Base-by-base conservation (phyloP, 2,113 vertebrate species). In the Antigone vipio region DNA sequence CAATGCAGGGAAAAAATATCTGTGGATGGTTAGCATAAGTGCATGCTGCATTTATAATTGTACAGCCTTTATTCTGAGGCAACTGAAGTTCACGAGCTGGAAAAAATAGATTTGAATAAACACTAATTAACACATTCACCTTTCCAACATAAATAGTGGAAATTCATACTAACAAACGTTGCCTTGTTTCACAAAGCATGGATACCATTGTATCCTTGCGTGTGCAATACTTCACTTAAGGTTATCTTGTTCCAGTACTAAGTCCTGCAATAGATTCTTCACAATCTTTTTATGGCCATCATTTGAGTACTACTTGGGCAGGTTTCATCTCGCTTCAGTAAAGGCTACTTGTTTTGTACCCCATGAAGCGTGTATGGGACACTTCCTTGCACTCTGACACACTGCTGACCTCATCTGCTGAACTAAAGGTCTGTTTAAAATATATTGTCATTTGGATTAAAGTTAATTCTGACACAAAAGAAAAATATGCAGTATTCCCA, bases 351-450 rank as follows among this genome's bases (percentile, higher is more conserved):
- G 34, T 29, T 77, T 67, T 35, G 29, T 24, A 74, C 30, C n/a
- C 92, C 50, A n/a, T 15, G 27, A 88, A 69, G n/a, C 23, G 27
- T 6, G 5, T 19, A 11, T 19, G 50, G 59, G 26, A 52, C 30
- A 80, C 19, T 83, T 79, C 24, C 50, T 76, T 74, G 18, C 4
- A 2, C 19, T 83, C 38, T 38, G 38, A 38, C 38, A 38, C 38
- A 38, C 56, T 80, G 24, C 71, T 74, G 42, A 85, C 7, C 47
- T 79, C 40, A 84, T 17, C 45, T 89, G n/a, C 52, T 91, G 73
- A 89, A n/a, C 7, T 67, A 40, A 80, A 71, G 30, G 45, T n/a
- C 38, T 96, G 20, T 35, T 89, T 86, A 72, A 89, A 95, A 80
- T 53, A 67, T 15, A 74, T 15, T 42, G 45, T 14, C 2, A 45